Conservation (phyloP, 2,797 vertebrate genomes). For the Phrynocephalus vlangalii region DNA sequence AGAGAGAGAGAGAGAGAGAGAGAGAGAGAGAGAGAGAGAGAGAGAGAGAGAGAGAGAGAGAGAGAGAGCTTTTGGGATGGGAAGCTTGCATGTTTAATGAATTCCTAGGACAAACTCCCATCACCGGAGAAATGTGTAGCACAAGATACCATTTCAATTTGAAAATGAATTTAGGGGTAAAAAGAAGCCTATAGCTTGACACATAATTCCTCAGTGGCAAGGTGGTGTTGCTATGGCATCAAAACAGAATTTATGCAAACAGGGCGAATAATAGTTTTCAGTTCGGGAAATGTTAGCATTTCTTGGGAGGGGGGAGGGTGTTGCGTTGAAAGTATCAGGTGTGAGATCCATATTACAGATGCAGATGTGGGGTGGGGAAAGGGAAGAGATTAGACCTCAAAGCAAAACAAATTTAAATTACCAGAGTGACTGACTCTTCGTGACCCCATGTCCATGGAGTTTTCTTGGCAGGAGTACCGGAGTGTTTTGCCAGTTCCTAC, state of each 20-base stretch:
- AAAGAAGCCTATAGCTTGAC: constrained; percentile 46
- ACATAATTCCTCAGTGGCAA: constrained; percentile 12
- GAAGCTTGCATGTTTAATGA: constrained; percentile 66
- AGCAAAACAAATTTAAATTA: background rate
- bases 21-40: constrained; percentile 17
- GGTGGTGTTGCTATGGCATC: constrained; percentile 54
- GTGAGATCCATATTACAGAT: background rate
- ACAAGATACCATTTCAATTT: constrained; percentile 67
- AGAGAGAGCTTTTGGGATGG: constrained; percentile 29
- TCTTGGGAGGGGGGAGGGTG: background rate
- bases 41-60: constrained; percentile 30
- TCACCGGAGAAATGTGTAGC: constrained; percentile 57
- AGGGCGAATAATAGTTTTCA: background rate
- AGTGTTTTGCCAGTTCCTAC: too few species aligned
- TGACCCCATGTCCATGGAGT: too few species aligned
- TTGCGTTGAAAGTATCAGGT: constrained; percentile 12
- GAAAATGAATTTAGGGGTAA: constrained; percentile 60
- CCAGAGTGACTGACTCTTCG: too few species aligned
- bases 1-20: constrained; percentile 15
- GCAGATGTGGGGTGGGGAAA: background rate
- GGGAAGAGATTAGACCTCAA: background rate
- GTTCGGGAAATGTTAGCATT: background rate
- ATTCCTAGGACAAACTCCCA: constrained; percentile 61
- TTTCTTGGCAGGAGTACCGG: too few species aligned
- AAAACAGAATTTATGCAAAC: constrained; percentile 36